Evolutionary conservation across 2,113 vertebrate species (phyloP).

Genomic region (Anthoscopus minutus): DNA sequence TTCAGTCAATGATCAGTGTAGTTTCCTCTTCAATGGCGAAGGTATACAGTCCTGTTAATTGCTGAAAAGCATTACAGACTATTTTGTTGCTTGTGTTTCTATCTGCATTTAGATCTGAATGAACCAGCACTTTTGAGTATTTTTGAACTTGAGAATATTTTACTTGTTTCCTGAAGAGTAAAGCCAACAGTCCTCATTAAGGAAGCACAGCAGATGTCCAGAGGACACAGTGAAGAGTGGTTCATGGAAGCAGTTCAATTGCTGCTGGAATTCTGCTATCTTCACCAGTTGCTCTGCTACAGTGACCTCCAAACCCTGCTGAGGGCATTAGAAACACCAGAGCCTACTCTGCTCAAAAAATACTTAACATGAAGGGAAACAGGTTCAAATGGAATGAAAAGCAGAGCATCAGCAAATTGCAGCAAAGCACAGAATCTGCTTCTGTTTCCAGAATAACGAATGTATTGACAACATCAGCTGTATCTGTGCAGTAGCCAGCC

Average conservation of each 20-base stretch:
- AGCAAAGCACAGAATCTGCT: conserved; percentile 32
- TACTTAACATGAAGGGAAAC: conserved; percentile 46
- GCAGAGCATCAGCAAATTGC: conserved; percentile 40
- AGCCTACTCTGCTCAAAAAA: conserved; percentile 15
- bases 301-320: conserved; percentile 44
- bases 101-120: background rate
- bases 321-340: conserved; percentile 27
- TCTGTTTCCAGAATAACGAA: conserved; percentile 44
- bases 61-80: background rate
- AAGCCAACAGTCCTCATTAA: conserved; percentile 35
- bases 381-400: conserved; percentile 53
- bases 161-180: conserved; percentile 11
- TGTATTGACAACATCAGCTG: conserved; percentile 26
- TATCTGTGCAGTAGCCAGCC: background rate
- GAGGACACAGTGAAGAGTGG: background rate
- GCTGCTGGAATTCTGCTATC: conserved; percentile 43
- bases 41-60: background rate
- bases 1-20: background rate
- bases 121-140: background rate
- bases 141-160: conserved; percentile 27
- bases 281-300: conserved; percentile 16
- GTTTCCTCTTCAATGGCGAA: background rate
- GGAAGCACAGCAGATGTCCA: conserved; percentile 52
- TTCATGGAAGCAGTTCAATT: conserved; percentile 46
- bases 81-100: background rate